Evolutionary conservation across 2,888 invertebrate species (phyloP).

Genomic region (Drosophila meridiana): DNA sequence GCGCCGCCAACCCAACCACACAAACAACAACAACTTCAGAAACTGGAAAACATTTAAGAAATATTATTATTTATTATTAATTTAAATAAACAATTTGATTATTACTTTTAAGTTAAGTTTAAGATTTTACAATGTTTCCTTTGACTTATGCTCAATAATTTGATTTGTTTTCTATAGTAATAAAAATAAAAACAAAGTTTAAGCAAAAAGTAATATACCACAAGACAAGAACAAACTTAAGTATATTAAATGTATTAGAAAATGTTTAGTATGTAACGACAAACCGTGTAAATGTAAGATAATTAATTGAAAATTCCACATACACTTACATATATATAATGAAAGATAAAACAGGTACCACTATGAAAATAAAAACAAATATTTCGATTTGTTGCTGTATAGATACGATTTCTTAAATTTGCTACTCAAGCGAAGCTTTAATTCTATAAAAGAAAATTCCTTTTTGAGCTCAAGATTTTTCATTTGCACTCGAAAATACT

Average conservation of each 20-base stretch:
- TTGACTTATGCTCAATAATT: constrained; percentile 27
- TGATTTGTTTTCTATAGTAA: constrained; percentile 12
- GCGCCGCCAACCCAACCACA: constrained; percentile 43
- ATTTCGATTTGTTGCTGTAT: constrained; percentile 43
- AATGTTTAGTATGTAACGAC: constrained; percentile 70
- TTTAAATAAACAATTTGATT: background rate
- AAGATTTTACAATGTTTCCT: background rate
- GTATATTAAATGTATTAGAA: constrained; percentile 77
- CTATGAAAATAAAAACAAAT: constrained; percentile 22
- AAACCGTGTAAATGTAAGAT: constrained; percentile 68
- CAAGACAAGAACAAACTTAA: constrained; percentile 16
- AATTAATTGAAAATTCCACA: constrained; percentile 43
- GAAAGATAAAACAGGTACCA: constrained; percentile 36
- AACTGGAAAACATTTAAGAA: constrained; percentile 4
- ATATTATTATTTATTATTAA: constrained; percentile 1
- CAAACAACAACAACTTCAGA: constrained; percentile 16
- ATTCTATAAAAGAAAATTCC: background rate
- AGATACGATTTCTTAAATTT: constrained; percentile 19
- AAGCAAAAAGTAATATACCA: constrained; percentile 33
- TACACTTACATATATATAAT: constrained; percentile 39
- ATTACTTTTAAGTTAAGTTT: background rate
- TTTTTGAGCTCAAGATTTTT: constrained; percentile 4
- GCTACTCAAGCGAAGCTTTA: background rate
- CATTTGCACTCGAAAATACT: constrained; percentile 8
- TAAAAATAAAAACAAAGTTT: constrained; percentile 4